Evolutionary conservation across 2,113 vertebrate species (phyloP), one percentile per base, ranked within the genome.

Genomic region (Ivindomyrus marchei): DNA sequence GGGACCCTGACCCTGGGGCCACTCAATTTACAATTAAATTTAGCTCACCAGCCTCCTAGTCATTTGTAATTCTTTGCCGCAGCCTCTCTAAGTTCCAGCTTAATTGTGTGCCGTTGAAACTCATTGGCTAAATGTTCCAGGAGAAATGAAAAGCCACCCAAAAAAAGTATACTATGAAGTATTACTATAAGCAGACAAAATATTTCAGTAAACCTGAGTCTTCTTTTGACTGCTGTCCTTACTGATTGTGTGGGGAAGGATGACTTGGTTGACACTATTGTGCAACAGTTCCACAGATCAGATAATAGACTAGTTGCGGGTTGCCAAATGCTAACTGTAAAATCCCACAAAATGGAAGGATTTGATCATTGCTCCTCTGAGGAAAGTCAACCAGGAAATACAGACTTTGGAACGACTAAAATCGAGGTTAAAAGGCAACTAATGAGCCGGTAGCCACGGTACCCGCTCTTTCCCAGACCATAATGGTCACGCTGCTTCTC

Each of bases 21-120:
- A 80, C 36, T 80, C 36, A 19, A 42, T 80, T 80, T 80, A 80
- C 74, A 80, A 80, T 80, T 80, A 80, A 42, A 80, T 80, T 80
- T 80, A 80, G 36, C 74, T 80, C 36, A 80, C 15, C 27, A 3
- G 36, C 15, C 74, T 80, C 36, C 36, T 8, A 80, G 15, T 80
- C 74, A 42, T 80, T 80, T 80, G 74, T 19, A 80, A 80, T 42
- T 80, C 74, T 42, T 42, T 80, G 74, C 74, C 7, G 74, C 36
- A 80, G 6, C 74, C 74, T 7, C 36, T 80, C 5, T 36, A 8
- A 36, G 17, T 80, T 80, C 36, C 74, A 39, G 36, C 36, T 80
- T 42, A 80, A 39, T 42, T 42, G 36, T 42, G 74, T 80, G 15
- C 74, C 6, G 2, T 11, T 6, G 74, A 80, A 80, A 80, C 36